These are phyloP conservation scores for Alcis repandata DNA, from an alignment of 2,888 invertebrate species.

Conservation along the genomic window DNA sequence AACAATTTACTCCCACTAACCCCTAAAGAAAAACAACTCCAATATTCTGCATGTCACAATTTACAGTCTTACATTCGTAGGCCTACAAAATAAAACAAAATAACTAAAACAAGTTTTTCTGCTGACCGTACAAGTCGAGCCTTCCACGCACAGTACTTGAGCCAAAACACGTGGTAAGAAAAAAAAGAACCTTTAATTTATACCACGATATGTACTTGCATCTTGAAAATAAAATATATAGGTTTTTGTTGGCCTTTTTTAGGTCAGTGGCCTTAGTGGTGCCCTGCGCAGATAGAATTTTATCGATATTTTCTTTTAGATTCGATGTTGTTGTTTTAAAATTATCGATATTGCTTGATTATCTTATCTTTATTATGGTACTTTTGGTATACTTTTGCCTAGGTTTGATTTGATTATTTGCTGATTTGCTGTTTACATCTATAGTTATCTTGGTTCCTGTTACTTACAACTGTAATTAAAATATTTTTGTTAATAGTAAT, in stretches of 20 bases:
- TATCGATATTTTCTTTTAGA: conserved; percentile 30
- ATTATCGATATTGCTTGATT: conserved; percentile 8
- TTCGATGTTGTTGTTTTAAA: background rate
- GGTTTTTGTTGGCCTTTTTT: conserved; percentile 74
- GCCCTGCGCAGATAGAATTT: conserved; percentile 49
- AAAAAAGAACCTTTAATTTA: conserved; percentile 85
- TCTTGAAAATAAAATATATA: conserved; percentile 83
- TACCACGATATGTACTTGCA: conserved; percentile 83
- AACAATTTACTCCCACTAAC: background rate
- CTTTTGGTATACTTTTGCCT: background rate
- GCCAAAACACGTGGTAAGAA: conserved; percentile 81
- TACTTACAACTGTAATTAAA: no score
- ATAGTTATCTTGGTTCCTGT: no score
- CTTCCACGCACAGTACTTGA: conserved; percentile 59
- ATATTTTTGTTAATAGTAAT: no score
- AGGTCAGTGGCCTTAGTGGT: conserved; percentile 81
- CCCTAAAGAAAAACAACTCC: conserved; percentile 9
- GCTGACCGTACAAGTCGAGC: conserved; percentile 69
- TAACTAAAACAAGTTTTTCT: conserved; percentile 56
- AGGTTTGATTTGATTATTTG: background rate
- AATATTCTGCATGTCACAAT: conserved; percentile 13
- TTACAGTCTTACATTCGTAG: conserved; percentile 15
- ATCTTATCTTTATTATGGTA: conserved; percentile 5
- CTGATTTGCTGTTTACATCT: conserved; percentile 1
- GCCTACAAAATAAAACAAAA: conserved; percentile 33